Evolutionary conservation across 2,113 vertebrate species (phyloP).

Genomic region (Antechinus stuartii): DNA sequence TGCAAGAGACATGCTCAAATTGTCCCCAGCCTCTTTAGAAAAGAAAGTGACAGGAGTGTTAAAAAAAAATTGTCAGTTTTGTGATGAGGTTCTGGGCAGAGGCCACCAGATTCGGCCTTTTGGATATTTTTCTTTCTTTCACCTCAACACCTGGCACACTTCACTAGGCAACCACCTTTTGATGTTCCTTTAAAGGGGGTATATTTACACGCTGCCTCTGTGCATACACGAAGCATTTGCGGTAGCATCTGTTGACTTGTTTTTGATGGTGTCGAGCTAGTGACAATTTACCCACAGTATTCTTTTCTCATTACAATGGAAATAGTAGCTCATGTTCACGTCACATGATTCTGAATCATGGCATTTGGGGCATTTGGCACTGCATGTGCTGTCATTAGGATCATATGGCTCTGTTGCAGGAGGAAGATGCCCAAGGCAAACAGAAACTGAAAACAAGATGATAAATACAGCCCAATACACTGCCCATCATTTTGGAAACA

Average conservation of each 20-base stretch:
- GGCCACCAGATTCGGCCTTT: background rate
- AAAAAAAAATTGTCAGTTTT: conserved; percentile 4
- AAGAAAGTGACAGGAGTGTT: conserved; percentile 28
- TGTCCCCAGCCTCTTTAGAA: background rate
- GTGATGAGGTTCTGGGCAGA: conserved; percentile 27
- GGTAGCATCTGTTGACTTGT: conserved; percentile 63
- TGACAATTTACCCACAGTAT: conserved; percentile 44
- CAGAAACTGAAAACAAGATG: conserved; percentile 63
- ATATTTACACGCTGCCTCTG: conserved; percentile 39
- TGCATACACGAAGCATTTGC: conserved; percentile 3
- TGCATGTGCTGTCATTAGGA: conserved; percentile 19
- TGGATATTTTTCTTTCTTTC: conserved; percentile 11
- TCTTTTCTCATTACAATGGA: conserved; percentile 63
- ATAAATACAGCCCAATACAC: conserved; percentile 24
- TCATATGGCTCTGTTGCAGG: conserved; percentile 16
- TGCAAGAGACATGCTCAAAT: background rate
- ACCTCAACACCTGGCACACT: background rate
- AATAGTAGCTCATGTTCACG: conserved; percentile 34
- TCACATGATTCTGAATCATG: conserved; percentile 35
- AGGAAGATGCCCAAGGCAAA: conserved; percentile 50
- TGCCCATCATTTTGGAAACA: conserved; percentile 56
- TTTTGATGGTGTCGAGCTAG: conserved; percentile 32
- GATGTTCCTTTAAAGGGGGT: background rate
- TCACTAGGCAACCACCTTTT: background rate
- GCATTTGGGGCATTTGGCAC: conserved; percentile 55